Evolutionary conservation across 2,797 vertebrate species (phyloP).

Genomic region (Phaenicophaeus curvirostris): DNA sequence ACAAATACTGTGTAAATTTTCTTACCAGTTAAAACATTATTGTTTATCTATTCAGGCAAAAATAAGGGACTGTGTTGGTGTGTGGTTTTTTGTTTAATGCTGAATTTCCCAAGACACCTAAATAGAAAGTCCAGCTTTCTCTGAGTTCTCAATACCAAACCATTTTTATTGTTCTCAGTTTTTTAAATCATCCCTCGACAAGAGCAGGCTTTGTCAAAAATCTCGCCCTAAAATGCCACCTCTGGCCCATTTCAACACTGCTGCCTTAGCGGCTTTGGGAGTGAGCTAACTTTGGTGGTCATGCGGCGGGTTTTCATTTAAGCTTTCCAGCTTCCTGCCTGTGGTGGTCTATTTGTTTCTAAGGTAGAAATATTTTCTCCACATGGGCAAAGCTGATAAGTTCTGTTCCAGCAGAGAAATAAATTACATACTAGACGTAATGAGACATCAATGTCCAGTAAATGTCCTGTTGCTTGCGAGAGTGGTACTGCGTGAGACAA

Average conservation of each 20-base stretch:
- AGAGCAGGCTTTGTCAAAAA: not conserved
- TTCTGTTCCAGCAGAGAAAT: conserved; percentile 79
- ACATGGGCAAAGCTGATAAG: conserved; percentile 79
- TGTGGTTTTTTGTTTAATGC: not conserved
- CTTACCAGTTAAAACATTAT: not conserved
- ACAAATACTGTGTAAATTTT: not conserved
- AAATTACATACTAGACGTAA: conserved; percentile 79
- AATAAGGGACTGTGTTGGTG: not conserved
- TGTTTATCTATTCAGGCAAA: not conserved
- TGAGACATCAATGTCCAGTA: conserved; percentile 75
- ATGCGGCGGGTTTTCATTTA: conserved; percentile 71
- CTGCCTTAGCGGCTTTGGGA: not conserved
- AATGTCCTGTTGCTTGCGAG: conserved; percentile 69
- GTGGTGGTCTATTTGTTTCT: conserved; percentile 74
- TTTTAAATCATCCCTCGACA: not conserved
- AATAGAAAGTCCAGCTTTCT: not conserved
- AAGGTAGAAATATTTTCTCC: conserved; percentile 76
- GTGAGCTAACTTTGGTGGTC: conserved; percentile 35
- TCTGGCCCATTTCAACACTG: not conserved
- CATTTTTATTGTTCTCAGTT: not conserved
- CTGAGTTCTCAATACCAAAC: not conserved
- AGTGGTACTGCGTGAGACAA: conserved; percentile 43
- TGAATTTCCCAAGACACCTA: not conserved
- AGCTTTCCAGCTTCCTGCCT: conserved; percentile 72
- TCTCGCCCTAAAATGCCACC: not conserved